phyloP scores from a whole-genome alignment of 2,113 vertebrate genomes.

The Maccullochella peelii region DNA sequence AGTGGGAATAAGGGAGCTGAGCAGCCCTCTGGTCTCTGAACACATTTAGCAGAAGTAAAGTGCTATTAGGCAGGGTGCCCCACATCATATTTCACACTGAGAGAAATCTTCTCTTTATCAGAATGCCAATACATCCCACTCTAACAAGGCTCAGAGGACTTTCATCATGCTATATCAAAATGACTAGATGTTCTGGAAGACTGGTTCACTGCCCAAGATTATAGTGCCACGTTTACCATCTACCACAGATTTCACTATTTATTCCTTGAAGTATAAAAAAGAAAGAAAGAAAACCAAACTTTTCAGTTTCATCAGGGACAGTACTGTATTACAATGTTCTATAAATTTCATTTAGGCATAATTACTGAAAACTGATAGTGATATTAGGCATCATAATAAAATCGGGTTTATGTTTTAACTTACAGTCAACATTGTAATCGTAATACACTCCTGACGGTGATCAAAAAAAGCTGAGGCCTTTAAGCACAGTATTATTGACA shows the following conservation, averaged over 20 bases:
- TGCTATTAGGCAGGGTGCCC: slow-evolving; percentile 22
- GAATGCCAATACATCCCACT: slow-evolving; percentile 55
- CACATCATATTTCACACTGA: slow-evolving; percentile 53
- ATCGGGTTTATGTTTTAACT: neutral
- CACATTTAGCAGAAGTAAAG: slow-evolving; percentile 53
- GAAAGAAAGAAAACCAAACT: too few relatives aligned
- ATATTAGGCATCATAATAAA: neutral
- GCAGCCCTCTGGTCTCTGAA: slow-evolving; percentile 30
- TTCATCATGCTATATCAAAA: slow-evolving; percentile 37
- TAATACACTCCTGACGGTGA: neutral
- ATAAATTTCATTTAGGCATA: neutral
- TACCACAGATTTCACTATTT: neutral
- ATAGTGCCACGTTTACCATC: neutral
- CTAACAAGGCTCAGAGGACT: slow-evolving; percentile 56
- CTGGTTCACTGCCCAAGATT: neutral
- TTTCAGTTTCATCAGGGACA: neutral
- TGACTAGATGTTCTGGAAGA: slow-evolving; percentile 24
- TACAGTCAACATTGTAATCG: neutral
- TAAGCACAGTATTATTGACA: too few relatives aligned
- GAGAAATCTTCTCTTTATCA: slow-evolving; percentile 58
- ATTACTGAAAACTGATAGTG: neutral
- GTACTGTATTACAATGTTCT: neutral
- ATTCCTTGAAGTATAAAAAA: neutral
- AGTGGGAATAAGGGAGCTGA: slow-evolving; percentile 6
- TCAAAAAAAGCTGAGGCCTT: neutral